Evolutionary conservation across 2,113 vertebrate genomes (phyloP).

Genomic region (Myotis davidii): DNA sequence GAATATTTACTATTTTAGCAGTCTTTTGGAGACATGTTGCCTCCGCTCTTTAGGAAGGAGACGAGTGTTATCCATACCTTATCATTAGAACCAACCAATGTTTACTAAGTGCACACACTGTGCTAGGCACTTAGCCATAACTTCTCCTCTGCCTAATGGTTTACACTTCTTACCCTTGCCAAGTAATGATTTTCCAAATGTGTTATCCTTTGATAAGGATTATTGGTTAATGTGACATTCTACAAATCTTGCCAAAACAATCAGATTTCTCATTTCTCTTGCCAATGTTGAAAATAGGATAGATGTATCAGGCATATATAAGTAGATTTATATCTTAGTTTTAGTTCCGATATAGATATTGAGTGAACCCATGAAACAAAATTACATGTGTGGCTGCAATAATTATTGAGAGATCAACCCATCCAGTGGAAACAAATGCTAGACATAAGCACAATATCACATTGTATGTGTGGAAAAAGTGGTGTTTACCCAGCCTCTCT

Average conservation of each 20-base stretch:
- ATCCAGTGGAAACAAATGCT: slow-evolving; percentile 44
- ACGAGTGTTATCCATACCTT: not conserved
- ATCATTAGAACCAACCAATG: not conserved
- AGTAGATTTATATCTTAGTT: slow-evolving; percentile 4
- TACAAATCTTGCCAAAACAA: slow-evolving; percentile 1
- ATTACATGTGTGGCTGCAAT: slow-evolving; percentile 34
- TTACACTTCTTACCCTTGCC: not conserved
- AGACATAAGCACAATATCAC: slow-evolving; percentile 75
- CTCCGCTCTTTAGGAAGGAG: slow-evolving; percentile 13
- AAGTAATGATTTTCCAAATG: not conserved
- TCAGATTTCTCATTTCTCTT: slow-evolving; percentile 51
- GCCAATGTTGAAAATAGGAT: slow-evolving; percentile 36
- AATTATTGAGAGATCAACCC: slow-evolving; percentile 60
- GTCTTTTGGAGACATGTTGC: not conserved
- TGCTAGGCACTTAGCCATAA: not conserved
- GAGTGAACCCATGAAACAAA: not conserved
- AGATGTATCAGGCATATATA: not conserved
- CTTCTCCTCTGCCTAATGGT: not conserved
- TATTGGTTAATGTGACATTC: slow-evolving; percentile 29
- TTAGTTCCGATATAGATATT: slow-evolving; percentile 43
- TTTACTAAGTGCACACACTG: not conserved
- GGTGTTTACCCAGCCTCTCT: slow-evolving; percentile 69
- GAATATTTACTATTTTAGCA: not conserved
- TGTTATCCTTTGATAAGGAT: slow-evolving; percentile 33
- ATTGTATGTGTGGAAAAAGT: slow-evolving; percentile 67